Percentiles rank a stretch among this genome's conserved stretches.
Conservation (phyloP, 1,140 invertebrate species). For the Ceratosolen fusciceps region DNA sequence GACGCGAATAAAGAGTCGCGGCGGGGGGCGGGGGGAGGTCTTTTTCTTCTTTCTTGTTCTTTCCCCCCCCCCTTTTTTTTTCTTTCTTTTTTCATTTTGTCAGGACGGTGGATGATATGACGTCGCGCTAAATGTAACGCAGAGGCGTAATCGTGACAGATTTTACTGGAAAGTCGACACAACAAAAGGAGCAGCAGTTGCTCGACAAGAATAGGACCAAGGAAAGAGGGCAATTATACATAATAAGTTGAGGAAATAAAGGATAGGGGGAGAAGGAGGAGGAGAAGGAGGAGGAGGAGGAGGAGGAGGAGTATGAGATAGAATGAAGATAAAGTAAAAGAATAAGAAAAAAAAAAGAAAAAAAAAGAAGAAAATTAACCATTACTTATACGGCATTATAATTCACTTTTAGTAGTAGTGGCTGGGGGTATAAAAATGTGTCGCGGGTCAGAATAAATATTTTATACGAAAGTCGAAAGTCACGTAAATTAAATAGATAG, state of each 20-base stretch:
- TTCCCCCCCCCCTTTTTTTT: too few relatives aligned
- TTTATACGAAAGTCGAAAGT: not conserved
- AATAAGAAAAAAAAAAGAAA: too few relatives aligned
- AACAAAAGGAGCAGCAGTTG: conserved; percentile 26
- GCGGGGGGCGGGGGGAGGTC: too few relatives aligned
- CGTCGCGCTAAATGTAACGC: not conserved
- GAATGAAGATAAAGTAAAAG: too few relatives aligned
- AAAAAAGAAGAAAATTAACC: conserved; percentile 15
- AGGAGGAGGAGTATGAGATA: too few relatives aligned
- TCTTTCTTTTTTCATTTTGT: too few relatives aligned
- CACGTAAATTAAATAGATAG: not conserved
- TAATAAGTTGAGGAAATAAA: conserved; percentile 11
- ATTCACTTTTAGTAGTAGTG: not conserved
- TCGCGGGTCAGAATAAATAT: not conserved
- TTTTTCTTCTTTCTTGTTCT: too few relatives aligned
- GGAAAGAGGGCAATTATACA: conserved; percentile 39
- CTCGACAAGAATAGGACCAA: conserved; percentile 13
- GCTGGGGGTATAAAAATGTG: conserved; percentile 23
- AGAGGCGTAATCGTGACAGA: conserved; percentile 44
- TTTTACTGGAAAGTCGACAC: conserved; percentile 23
- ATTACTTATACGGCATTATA: conserved; percentile 11
- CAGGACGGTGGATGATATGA: too few relatives aligned
- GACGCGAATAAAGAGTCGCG: conserved; percentile 16
- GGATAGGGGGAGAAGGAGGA: too few relatives aligned
- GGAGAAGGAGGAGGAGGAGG: too few relatives aligned